Conservation (phyloP, 2,113 vertebrate species). For the Pan troglodytes region DNA sequence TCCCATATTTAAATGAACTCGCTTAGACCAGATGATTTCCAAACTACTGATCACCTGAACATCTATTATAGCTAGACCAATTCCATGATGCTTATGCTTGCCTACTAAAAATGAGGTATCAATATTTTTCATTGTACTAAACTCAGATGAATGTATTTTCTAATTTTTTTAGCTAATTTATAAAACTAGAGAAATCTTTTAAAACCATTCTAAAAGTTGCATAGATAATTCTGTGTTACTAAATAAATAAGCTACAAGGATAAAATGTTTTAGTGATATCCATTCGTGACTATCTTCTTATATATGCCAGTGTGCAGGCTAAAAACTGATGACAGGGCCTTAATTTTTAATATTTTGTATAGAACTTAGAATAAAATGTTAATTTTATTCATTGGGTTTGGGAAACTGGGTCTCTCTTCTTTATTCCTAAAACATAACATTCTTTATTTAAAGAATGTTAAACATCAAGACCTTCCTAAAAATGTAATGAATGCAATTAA, state of each 20-base stretch:
- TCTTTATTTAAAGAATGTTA: not conserved
- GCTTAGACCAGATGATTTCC: not conserved
- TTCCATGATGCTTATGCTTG: not conserved
- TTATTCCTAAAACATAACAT: not conserved
- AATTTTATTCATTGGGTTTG: not conserved
- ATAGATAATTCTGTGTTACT: not conserved
- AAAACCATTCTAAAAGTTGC: not conserved
- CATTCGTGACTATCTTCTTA: not conserved
- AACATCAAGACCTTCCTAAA: not conserved
- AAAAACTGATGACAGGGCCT: not conserved
- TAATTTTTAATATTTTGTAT: not conserved
- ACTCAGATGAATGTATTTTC: not conserved
- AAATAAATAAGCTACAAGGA: not conserved
- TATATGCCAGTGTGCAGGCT: not conserved
- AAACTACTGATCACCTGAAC: not conserved
- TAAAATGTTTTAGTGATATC: not conserved
- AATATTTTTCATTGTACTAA: slow-evolving; percentile 33
- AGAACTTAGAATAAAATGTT: not conserved
- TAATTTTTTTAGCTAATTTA: not conserved
- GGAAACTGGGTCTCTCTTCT: not conserved
- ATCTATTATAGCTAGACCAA: not conserved
- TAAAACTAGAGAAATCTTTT: not conserved
- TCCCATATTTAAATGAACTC: not conserved
- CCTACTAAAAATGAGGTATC: not conserved
- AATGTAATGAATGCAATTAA: not conserved